Evolutionary conservation across 2,113 vertebrate species (phyloP).

Genomic region (Micronisus gabar): DNA sequence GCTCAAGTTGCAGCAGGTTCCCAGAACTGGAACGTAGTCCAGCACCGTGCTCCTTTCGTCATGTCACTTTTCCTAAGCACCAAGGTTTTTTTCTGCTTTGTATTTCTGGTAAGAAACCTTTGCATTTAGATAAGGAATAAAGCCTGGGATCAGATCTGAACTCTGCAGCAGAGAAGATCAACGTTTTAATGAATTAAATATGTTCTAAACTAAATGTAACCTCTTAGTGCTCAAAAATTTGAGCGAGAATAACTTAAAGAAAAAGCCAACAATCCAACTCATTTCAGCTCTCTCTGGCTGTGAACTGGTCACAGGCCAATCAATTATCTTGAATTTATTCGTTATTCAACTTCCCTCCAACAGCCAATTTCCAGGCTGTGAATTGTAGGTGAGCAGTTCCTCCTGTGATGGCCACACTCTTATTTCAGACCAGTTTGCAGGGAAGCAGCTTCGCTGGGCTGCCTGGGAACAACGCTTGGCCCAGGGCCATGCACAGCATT

Average conservation of each 20-base stretch:
- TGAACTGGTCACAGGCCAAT: slow-evolving; percentile 52
- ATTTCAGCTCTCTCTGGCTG: slow-evolving; percentile 26
- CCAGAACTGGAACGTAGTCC: background rate
- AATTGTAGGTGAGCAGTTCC: background rate
- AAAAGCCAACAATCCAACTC: slow-evolving; percentile 46
- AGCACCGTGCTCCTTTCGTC: background rate
- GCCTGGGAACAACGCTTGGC: background rate
- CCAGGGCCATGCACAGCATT: accelerated
- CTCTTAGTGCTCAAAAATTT: slow-evolving; percentile 14
- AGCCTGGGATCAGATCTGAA: slow-evolving; percentile 36
- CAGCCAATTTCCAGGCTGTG: slow-evolving; percentile 27
- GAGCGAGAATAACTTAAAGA: slow-evolving; percentile 33
- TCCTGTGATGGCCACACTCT: background rate
- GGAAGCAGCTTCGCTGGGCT: background rate
- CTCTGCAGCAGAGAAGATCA: slow-evolving; percentile 16
- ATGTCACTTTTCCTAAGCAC: background rate
- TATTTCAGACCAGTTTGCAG: background rate
- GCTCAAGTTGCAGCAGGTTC: background rate
- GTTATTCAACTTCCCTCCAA: background rate
- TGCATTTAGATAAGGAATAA: slow-evolving; percentile 45
- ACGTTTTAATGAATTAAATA: slow-evolving; percentile 54
- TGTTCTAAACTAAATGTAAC: slow-evolving; percentile 48
- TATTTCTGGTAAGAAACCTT: slow-evolving; percentile 11
- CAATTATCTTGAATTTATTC: slow-evolving; percentile 56
- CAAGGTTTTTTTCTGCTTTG: background rate